Percentiles rank a stretch among this genome's conserved stretches.
Conservation (phyloP, 2,888 invertebrate species). For the Conops quadrifasciatus region DNA sequence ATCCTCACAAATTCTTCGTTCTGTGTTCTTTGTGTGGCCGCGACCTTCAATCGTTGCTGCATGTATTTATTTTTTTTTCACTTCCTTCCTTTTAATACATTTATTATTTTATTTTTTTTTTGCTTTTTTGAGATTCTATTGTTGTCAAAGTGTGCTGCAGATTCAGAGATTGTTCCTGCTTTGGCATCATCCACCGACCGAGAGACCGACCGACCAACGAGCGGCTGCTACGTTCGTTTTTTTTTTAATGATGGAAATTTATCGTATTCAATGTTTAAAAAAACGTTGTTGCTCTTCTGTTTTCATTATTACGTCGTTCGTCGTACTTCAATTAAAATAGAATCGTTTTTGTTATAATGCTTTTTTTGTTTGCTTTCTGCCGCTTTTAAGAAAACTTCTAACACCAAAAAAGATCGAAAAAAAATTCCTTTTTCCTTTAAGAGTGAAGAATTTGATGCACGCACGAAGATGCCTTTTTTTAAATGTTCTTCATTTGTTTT, state of each 20-base stretch:
- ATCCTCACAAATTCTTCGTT: neutral
- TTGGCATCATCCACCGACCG: too few relatives aligned
- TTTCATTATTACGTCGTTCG: constrained; percentile 1
- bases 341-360: neutral
- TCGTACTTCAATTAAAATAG: constrained; percentile 4
- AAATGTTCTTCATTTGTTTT: too few relatives aligned
- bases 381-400: too few relatives aligned
- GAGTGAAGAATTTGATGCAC: too few relatives aligned
- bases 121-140: neutral
- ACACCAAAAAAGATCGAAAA: too few relatives aligned
- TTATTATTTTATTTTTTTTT: constrained; percentile 2
- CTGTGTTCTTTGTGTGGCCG: neutral
- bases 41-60: neutral
- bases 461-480: too few relatives aligned
- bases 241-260: neutral
- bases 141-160: neutral
- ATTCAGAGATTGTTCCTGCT: too few relatives aligned
- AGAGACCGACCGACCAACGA: neutral
- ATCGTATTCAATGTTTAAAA: neutral
- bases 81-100: neutral
- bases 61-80: neutral
- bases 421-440: too few relatives aligned
- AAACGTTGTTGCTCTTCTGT: neutral
- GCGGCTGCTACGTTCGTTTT: too few relatives aligned
- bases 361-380: neutral